Evolutionary conservation across 2,888 invertebrate species (phyloP).

Genomic region (Heliconius cydno): DNA sequence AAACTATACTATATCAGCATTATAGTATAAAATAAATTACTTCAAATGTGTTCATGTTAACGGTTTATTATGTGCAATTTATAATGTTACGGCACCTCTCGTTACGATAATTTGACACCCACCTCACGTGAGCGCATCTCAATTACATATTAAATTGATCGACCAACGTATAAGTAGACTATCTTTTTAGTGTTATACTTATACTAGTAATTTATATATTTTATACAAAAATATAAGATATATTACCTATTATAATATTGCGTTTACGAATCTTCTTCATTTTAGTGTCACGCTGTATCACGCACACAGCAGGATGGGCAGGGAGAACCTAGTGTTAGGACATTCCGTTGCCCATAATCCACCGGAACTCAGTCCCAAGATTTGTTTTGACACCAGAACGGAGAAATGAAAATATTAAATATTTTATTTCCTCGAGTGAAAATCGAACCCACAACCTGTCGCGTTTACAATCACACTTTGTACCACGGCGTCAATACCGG

Average conservation of each 20-base stretch:
- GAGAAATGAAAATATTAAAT: neutral
- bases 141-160: slow-evolving; percentile 32
- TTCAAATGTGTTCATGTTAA: slow-evolving; percentile 11
- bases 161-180: neutral
- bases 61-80: slow-evolving; percentile 38
- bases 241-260: too few species aligned
- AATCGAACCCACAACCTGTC: neutral
- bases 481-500: too few species aligned
- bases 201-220: too few species aligned
- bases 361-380: neutral
- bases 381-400: neutral
- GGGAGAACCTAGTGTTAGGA: neutral
- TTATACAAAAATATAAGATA: too few species aligned
- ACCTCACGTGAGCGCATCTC: slow-evolving; percentile 24
- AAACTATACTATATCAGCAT: neutral
- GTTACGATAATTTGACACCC: slow-evolving; percentile 43
- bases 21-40: slow-evolving; percentile 12
- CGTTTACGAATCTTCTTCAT: too few species aligned
- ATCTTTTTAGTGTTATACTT: neutral
- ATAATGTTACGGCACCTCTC: slow-evolving; percentile 41
- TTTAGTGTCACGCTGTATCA: neutral
- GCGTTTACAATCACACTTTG: too few species aligned
- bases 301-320: neutral
- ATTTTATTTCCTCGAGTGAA: neutral
- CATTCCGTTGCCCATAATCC: neutral